Evolutionary conservation across 2,888 invertebrate species (phyloP), one percentile per base, ranked within the genome.

Genomic region (Nomada flava): DNA sequence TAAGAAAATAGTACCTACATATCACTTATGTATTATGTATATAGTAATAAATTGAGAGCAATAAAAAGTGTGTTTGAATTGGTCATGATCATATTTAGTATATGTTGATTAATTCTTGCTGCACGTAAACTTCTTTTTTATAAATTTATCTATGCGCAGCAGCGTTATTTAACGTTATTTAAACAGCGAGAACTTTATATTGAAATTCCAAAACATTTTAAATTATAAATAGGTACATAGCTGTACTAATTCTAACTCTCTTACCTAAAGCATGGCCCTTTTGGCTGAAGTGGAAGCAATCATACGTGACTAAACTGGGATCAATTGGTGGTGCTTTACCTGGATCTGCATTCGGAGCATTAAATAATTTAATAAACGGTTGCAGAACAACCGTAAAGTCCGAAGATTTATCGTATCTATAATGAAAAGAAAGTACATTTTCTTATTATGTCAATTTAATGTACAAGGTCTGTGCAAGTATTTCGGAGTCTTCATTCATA

Each of bases 211-310:
- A 55, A 53, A 53, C 42, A 13, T 44, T 53, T 29, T 55, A 55
- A 11, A 10, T 29, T 57, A 18, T 18, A 11, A 52, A 52, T 20
- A 50, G 18, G 0, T 68, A 18, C 10, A 7, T 64, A 23, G 7
- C 50, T 26, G 1, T 55, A 23, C 42, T 44, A 52, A 52, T 79
- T 70, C 18, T 52, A 13, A 63, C 20, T 11, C n/a, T 13, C 91
- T 94, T 94, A 96, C 96, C 96, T 71, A 96, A 92, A 1, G 97
- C 97, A 83, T 96, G 96, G n/a, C 97, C 97, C 92, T 96, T 97
- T 94, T 97, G 97, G 74, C 96, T 97, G 94, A 97, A 97, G 94
- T 97, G 97, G 93, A 97, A 97, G 94, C 97, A 97, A 92, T 97
- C 97, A 91, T 96, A 95, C 2, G 96, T 96, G 90, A 96, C 96